Percentiles rank a stretch among this genome's conserved stretches.
Evolutionary conservation across 2,113 vertebrate species (phyloP).

Genomic region (Brachyistius frenatus): DNA sequence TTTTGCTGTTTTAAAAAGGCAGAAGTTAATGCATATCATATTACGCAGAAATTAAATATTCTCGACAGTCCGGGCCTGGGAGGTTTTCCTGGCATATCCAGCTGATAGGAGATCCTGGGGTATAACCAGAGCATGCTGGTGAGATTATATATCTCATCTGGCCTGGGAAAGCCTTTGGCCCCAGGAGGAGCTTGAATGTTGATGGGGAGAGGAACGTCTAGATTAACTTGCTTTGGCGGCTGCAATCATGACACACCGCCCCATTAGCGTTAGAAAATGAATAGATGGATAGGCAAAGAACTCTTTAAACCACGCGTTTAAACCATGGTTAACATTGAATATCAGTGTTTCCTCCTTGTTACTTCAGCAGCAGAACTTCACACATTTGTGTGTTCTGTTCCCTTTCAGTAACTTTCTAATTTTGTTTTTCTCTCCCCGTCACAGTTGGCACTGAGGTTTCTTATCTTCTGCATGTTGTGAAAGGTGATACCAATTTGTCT

Average conservation of each 20-base stretch:
- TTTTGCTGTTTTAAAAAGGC: neutral
- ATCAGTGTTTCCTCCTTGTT: neutral
- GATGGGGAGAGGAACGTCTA: neutral
- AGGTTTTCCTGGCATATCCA: neutral
- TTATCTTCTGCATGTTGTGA: constrained; percentile 30
- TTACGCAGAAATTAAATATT: too few species aligned
- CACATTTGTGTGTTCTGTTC: neutral
- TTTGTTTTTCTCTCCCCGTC: neutral
- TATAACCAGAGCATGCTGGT: neutral
- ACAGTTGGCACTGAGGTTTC: constrained; percentile 2
- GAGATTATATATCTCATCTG: constrained; percentile 1
- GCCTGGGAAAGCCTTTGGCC: neutral
- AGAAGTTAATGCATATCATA: too few species aligned
- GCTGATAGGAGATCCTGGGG: neutral
- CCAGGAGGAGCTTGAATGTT: neutral
- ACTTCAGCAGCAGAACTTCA: neutral
- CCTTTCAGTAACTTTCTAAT: neutral
- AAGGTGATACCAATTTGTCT: constrained; percentile 32
- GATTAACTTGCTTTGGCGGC: constrained; percentile 5
- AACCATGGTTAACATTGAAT: neutral
- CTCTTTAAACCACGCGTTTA: neutral
- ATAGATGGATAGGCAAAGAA: neutral
- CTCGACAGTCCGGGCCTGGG: neutral
- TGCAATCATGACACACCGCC: constrained; percentile 13
- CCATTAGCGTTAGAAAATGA: neutral